Evolutionary conservation across 2,888 invertebrate species (phyloP).

Genomic region (Heliconius erato): DNA sequence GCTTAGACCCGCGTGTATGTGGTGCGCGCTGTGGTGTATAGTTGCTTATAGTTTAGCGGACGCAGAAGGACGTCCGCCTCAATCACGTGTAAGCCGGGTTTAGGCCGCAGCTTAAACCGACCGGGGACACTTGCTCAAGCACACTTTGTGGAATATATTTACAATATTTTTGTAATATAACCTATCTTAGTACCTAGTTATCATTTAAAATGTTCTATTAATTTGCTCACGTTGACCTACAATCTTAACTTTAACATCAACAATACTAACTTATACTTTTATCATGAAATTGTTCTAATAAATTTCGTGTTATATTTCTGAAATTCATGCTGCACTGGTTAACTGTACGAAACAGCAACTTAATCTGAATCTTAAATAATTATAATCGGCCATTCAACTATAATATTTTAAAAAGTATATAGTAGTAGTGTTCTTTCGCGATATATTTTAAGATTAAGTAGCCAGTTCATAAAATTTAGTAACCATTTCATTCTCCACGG

Average conservation of each 20-base stretch:
- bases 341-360: no score
- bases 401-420: background rate
- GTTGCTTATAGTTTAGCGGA: conserved; percentile 34
- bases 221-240: background rate
- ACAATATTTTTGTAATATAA: background rate
- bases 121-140: background rate
- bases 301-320: no score
- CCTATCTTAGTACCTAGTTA: background rate
- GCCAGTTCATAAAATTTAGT: background rate
- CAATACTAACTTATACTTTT: background rate
- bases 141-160: background rate
- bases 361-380: background rate
- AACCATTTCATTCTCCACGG: background rate
- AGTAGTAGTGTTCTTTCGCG: no score
- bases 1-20: conserved; percentile 7
- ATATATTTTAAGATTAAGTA: no score
- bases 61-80: conserved; percentile 45
- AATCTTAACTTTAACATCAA: background rate
- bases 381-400: background rate
- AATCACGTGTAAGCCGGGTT: conserved; percentile 45
- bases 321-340: no score
- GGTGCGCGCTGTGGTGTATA: conserved; percentile 5
- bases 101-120: conserved; percentile 30
- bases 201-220: background rate
- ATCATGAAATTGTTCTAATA: no score